A percentile compares a stretch with the other conserved stretches of the same genome.
These are phyloP conservation scores for Condylura cristata DNA, from an alignment of 2,113 vertebrate species.

Conservation along the genomic window DNA sequence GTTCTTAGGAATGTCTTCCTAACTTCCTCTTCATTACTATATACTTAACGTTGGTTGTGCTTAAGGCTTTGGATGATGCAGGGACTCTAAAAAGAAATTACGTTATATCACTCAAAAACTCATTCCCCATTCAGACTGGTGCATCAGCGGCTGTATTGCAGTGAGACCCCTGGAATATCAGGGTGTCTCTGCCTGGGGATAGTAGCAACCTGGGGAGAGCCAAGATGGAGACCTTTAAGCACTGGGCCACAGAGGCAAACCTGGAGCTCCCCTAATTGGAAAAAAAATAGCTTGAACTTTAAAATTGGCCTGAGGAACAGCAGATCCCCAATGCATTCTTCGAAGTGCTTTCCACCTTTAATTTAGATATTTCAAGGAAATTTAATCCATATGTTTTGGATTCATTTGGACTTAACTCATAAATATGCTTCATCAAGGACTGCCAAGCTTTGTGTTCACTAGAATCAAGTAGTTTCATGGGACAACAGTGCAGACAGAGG, in stretches of 20 bases:
- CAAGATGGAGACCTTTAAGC: background rate
- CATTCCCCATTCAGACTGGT: background rate
- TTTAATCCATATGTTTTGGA: slow-evolving; percentile 79
- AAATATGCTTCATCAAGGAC: slow-evolving; percentile 74
- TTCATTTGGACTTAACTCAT: slow-evolving; percentile 76
- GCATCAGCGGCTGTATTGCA: background rate
- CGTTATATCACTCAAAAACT: slow-evolving; percentile 67
- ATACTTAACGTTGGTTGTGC: slow-evolving; percentile 73
- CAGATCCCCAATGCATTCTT: slow-evolving; percentile 54
- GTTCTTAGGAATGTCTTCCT: slow-evolving; percentile 77
- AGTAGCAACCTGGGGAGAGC: background rate
- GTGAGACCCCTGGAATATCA: background rate
- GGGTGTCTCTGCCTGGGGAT: background rate
- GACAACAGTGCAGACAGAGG: slow-evolving; percentile 59
- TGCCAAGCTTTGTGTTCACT: slow-evolving; percentile 63
- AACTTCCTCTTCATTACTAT: slow-evolving; percentile 76
- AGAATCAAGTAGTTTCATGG: slow-evolving; percentile 72
- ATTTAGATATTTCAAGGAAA: slow-evolving; percentile 78
- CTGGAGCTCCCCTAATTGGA: background rate
- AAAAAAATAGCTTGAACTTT: slow-evolving; percentile 42
- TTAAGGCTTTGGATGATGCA: slow-evolving; percentile 72
- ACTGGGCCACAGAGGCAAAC: background rate
- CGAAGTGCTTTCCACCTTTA: slow-evolving; percentile 72
- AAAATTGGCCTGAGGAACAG: slow-evolving; percentile 46
- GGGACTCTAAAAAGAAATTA: slow-evolving; percentile 64